A percentile compares a stretch with the other conserved stretches of the same genome.
phyloP scores from a whole-genome alignment of 2,888 invertebrate species.

The Ischnura elegans region DNA sequence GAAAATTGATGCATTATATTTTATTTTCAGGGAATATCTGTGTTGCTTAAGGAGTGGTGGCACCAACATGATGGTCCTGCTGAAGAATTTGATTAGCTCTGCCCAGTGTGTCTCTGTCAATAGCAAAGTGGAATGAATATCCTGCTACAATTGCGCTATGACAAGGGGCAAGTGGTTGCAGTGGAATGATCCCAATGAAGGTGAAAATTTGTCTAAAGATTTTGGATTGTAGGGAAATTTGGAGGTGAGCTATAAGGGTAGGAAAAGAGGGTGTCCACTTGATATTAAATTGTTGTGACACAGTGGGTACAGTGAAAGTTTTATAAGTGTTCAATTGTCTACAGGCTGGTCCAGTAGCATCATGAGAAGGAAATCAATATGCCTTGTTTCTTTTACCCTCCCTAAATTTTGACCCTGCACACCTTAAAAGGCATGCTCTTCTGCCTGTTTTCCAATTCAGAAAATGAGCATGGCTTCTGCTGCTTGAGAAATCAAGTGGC shows the following conservation, averaged over 20 bases:
- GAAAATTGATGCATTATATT: background rate
- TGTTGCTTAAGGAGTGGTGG: constrained; percentile 63
- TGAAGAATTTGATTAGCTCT: constrained; percentile 43
- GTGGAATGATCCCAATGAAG: constrained; percentile 7
- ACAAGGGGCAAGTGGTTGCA: constrained; percentile 38
- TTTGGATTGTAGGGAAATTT: background rate
- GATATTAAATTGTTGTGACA: constrained; percentile 40
- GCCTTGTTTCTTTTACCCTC: constrained; percentile 24
- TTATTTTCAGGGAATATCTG: constrained; percentile 52
- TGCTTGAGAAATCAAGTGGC: constrained; percentile 31
- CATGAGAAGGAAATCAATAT: constrained; percentile 47
- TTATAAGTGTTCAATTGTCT: constrained; percentile 66
- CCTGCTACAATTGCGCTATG: background rate
- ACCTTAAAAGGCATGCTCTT: constrained; percentile 45
- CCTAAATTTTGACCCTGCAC: constrained; percentile 15
- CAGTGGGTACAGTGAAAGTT: constrained; percentile 37
- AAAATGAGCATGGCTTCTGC: constrained; percentile 34
- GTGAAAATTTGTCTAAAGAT: constrained; percentile 24
- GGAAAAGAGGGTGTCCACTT: constrained; percentile 42
- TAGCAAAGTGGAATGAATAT: constrained; percentile 25
- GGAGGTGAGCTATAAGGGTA: constrained; percentile 46
- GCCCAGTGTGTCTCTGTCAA: constrained; percentile 37
- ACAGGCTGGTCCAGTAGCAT: constrained; percentile 67
- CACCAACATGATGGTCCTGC: constrained; percentile 51
- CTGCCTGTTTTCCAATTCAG: constrained; percentile 16